Base-by-base conservation (phyloP, 2,113 vertebrate genomes). In the Clarias gariepinus region DNA sequence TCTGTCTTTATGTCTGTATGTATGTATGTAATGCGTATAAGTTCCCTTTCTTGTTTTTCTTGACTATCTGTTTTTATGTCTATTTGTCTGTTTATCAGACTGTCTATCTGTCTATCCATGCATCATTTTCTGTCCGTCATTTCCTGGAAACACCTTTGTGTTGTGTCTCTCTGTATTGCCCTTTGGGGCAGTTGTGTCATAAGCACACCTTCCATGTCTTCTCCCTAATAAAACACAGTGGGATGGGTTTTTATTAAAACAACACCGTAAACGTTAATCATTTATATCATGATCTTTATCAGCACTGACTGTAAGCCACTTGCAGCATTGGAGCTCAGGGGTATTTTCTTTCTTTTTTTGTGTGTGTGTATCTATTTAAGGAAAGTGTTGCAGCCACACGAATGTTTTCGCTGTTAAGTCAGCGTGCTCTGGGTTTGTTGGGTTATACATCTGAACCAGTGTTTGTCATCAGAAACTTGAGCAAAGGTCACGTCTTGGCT, bases 401-500 rank as follows among this genome's bases (percentile, higher is more conserved):
- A 71, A 61, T 64, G 57, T 6, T 63, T n/a, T 55, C 16, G 28
- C n/a, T 66, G 58, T 78, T 28, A 30, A 60, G 58, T 77, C 73
- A 28, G 73, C 25, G 0, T 33, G 18, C 58, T 85, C 25, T 2
- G 18, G 61, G 69, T 61, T 74, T 61, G n/a, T 47, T 41, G 28
- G 28, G 30, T 74, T 84, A 7, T 47, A 2, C 52, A 60, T 83
- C 64, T 30, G 68, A 69, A 71, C 66, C 28, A 33, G 52, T 25
- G 52, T 57, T 69, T 33, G 82, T 69, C 53, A 58, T 74, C 71
- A 60, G 68, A 60, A 84, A 69, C 63, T 25, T 8, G 77, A 68
- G 61, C 80, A 86, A 80, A 86, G 76, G 76, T 80, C 63, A 69
- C 28, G 7, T 30, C 73, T 77, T 19, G 47, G 73, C 61, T 9